Base-by-base conservation (phyloP, 2,888 invertebrate genomes). In the Ceriagrion tenellum region DNA sequence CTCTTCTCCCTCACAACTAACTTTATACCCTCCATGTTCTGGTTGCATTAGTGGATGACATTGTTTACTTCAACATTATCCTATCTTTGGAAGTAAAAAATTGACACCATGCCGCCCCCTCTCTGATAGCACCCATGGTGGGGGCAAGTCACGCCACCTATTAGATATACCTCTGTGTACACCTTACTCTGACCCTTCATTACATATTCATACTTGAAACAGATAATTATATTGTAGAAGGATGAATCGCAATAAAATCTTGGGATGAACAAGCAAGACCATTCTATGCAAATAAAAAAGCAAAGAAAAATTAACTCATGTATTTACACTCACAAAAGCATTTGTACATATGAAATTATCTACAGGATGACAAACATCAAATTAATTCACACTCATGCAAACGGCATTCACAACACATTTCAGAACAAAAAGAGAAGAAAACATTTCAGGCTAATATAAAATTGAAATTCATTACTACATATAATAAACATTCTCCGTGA, bases 341-440 rank as follows among this genome's bases (percentile, higher is more conserved):
- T 35, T 30, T 81, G 81, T 81, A 81, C 81, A 81, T 35, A 69
- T 26, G 20, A 69, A 81, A 81, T 81, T 81, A 81, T 81, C 81
- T 81, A 35, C 30, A 81, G 8, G 26, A 81, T 81, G 81, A 30
- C 35, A 81, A 81, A 81, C 16, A 81, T 81, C n/a, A 13, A 81
- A 26, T 35, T 13, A 81, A 81, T 35, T 81, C 35, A 35, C 81
- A 81, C 16, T 18, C 30, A 35, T 35, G 30, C 30, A 81, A 35
- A 81, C 35, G n/a, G 69, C 69, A 69, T 10, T n/a, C 12, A 81
- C 81, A 81, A 35, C 81, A 35, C 18, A 81, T 12, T 35, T 35
- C 35, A 81, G 35, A 35, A 35, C 35, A 81, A 81, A 16, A 35
- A 81, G 4, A 81, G 0, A 35, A 18, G 16, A 30, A 81, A 35